A percentile compares a stretch with the other conserved stretches of the same genome.
These are phyloP conservation scores for Sylvilagus bachmani DNA, from an alignment of 2,113 vertebrate species.

Conservation along the genomic window DNA sequence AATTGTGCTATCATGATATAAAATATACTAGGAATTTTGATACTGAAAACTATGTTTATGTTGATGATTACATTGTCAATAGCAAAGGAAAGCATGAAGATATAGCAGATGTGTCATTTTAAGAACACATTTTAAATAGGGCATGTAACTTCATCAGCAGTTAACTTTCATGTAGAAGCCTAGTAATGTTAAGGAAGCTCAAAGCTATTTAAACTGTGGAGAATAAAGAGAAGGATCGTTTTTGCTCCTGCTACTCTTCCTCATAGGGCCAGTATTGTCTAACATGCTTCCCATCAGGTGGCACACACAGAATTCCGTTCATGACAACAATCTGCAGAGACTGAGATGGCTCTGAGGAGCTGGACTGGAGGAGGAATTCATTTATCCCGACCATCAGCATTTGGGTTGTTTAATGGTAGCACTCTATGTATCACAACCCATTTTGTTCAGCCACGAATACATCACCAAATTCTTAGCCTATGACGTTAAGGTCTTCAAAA, in stretches of 20 bases:
- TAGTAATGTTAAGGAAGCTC: not conserved
- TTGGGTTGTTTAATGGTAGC: slow-evolving; percentile 35
- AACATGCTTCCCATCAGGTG: not conserved
- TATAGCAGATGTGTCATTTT: not conserved
- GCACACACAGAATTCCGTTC: not conserved
- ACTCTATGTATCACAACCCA: not conserved
- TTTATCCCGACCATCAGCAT: not conserved
- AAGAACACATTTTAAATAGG: slow-evolving; percentile 5
- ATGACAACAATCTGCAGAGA: slow-evolving; percentile 9
- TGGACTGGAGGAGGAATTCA: not conserved
- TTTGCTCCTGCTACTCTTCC: not conserved
- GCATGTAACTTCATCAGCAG: not conserved
- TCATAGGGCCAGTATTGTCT: not conserved
- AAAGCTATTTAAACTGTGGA: not conserved
- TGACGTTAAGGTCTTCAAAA: not conserved
- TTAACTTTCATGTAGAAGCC: not conserved
- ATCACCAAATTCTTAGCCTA: not conserved
- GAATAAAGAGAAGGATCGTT: not conserved
- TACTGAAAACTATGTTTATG: not conserved
- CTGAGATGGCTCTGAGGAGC: not conserved
- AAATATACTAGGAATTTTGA: slow-evolving; percentile 30
- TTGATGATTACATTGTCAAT: not conserved
- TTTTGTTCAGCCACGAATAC: not conserved
- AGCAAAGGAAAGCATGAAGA: not conserved
- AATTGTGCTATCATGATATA: not conserved